These are phyloP conservation scores for Lithobius niger DNA, from an alignment of 1,140 invertebrate species.

Conservation along the genomic window DNA sequence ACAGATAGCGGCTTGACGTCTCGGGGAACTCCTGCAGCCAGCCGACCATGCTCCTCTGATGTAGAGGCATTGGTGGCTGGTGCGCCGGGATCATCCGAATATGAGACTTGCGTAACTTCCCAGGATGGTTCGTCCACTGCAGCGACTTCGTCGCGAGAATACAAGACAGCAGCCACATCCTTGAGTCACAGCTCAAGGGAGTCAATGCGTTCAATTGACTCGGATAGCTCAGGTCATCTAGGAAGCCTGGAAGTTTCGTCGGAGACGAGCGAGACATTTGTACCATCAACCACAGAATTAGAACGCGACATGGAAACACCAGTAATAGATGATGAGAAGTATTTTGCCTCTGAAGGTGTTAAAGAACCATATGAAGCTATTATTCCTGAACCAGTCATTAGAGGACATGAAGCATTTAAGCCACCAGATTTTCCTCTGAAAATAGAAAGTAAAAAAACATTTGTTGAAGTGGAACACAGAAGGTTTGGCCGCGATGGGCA, in stretches of 20 bases:
- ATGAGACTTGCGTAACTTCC: conserved; percentile 70
- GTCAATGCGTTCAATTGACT: conserved; percentile 76
- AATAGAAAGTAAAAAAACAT: not conserved
- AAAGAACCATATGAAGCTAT: conserved; percentile 42
- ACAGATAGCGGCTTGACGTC: conserved; percentile 43
- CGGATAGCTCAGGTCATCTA: conserved; percentile 71
- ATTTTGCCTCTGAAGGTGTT: conserved; percentile 11
- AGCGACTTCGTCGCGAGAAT: conserved; percentile 55
- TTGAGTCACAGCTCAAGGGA: conserved; percentile 57
- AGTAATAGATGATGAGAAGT: conserved; percentile 29
- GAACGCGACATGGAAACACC: conserved; percentile 25
- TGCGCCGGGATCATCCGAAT: conserved; percentile 54
- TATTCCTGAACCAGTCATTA: conserved; percentile 30
- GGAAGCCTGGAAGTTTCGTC: conserved; percentile 71
- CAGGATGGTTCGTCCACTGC: conserved; percentile 51
- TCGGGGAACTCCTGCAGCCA: conserved; percentile 30
- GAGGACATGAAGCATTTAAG: conserved; percentile 20
- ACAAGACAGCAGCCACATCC: conserved; percentile 65
- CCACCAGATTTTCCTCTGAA: not conserved
- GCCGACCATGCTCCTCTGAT: conserved; percentile 73
- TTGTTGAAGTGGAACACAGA: not conserved
- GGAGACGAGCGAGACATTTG: conserved; percentile 75
- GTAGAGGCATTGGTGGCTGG: conserved; percentile 55
- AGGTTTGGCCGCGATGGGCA: not conserved
- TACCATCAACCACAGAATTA: conserved; percentile 50